Conservation (phyloP, 1,140 invertebrate genomes). For the Euwallacea fornicatus region DNA sequence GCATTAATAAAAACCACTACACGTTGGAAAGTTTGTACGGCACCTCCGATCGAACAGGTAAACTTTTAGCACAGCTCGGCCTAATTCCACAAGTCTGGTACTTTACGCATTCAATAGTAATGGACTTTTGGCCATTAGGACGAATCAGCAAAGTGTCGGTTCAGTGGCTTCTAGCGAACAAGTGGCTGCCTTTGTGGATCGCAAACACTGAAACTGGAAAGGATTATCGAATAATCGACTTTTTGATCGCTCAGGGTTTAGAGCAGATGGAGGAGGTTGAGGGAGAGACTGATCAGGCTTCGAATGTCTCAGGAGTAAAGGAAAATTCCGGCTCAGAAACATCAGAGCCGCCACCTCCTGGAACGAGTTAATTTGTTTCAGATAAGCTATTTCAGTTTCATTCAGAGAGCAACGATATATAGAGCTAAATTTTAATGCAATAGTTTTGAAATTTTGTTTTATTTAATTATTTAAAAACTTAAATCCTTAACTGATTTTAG, state of each 20-base stretch:
- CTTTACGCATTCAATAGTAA: not conserved
- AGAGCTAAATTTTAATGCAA: too few species aligned
- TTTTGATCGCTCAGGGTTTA: conserved; percentile 50
- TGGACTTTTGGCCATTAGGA: conserved; percentile 17
- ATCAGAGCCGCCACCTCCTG: conserved; percentile 11
- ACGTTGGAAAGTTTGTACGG: conserved; percentile 49
- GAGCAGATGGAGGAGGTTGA: conserved; percentile 39
- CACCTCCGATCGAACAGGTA: conserved; percentile 45
- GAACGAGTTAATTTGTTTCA: too few species aligned
- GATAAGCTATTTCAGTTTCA: too few species aligned
- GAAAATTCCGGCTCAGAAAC: not conserved
- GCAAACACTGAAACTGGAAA: conserved; percentile 56
- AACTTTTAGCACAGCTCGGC: not conserved
- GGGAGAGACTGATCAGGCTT: conserved; percentile 17
- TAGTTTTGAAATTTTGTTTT: too few species aligned
- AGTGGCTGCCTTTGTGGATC: conserved; percentile 62
- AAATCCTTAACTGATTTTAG: too few species aligned
- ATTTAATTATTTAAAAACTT: too few species aligned
- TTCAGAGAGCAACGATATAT: too few species aligned
- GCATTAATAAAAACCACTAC: conserved; percentile 56
- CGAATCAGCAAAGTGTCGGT: conserved; percentile 60
- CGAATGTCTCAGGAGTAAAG: not conserved
- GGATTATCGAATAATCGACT: conserved; percentile 62
- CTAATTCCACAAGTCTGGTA: not conserved
- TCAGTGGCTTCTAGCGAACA: conserved; percentile 61